These are phyloP conservation scores for Platycheirus rosarum DNA, from an alignment of 2,888 invertebrate species.

Conservation along the genomic window DNA sequence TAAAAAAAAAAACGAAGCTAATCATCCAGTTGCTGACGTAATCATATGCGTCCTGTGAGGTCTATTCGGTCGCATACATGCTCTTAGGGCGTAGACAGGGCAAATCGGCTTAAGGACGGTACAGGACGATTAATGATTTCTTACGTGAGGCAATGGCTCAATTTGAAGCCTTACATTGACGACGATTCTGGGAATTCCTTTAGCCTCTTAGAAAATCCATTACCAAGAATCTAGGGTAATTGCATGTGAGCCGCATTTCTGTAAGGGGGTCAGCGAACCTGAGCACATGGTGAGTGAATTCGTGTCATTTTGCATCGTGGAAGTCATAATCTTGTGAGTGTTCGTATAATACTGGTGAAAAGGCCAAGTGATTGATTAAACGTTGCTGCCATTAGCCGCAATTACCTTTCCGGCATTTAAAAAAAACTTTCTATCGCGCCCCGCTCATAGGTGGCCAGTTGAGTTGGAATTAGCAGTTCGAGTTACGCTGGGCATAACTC, in stretches of 20 bases:
- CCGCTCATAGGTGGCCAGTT: too few species aligned
- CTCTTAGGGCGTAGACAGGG: constrained; percentile 69
- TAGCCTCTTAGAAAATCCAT: constrained; percentile 38
- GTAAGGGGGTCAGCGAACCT: constrained; percentile 57
- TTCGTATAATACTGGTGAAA: constrained; percentile 45
- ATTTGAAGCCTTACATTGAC: constrained; percentile 61
- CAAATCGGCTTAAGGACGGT: constrained; percentile 65
- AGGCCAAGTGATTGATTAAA: constrained; percentile 69
- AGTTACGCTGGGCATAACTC: constrained; percentile 67
- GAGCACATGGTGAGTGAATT: constrained; percentile 13
- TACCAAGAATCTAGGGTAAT: constrained; percentile 54
- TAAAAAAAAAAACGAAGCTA: constrained; percentile 56
- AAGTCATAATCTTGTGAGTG: constrained; percentile 16
- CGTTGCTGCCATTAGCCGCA: constrained; percentile 61
- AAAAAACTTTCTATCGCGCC: constrained; percentile 61
- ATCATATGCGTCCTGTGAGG: constrained; percentile 70
- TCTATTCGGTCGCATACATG: constrained; percentile 26
- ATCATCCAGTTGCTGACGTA: constrained; percentile 70
- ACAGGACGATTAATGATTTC: constrained; percentile 58
- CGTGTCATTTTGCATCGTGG: constrained; percentile 30
- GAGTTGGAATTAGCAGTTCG: constrained; percentile 57
- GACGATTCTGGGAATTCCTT: constrained; percentile 48
- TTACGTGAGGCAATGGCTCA: constrained; percentile 66
- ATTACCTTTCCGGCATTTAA: constrained; percentile 65
- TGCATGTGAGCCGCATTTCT: constrained; percentile 27